A percentile compares a stretch with the other conserved stretches of the same genome.
Evolutionary conservation across 2,113 vertebrate genomes (phyloP).

Genomic region (Mohoua ochrocephala): DNA sequence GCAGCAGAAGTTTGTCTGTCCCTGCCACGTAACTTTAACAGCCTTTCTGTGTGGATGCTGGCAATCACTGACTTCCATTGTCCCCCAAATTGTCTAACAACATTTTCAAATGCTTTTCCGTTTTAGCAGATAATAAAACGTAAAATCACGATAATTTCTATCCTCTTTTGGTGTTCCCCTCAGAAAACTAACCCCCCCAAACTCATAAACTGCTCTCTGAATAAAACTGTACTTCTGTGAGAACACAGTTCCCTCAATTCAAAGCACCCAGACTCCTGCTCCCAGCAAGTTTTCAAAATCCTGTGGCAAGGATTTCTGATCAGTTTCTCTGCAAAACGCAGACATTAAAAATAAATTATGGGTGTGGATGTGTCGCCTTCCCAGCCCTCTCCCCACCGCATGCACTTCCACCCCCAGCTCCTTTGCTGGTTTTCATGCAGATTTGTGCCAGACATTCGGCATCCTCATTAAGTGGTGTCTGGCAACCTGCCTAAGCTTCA

Average conservation of each 20-base stretch:
- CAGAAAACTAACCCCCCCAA: not conserved
- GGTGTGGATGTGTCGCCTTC: conserved; percentile 30
- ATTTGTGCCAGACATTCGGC: conserved; percentile 71
- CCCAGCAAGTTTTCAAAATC: not conserved
- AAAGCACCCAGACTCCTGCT: not conserved
- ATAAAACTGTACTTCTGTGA: not conserved
- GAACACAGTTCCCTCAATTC: not conserved
- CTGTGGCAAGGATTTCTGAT: not conserved
- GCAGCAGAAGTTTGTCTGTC: conserved; percentile 51
- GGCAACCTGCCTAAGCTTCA: conserved; percentile 73
- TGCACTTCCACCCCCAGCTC: conserved; percentile 35
- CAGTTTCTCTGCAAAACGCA: conserved; percentile 11
- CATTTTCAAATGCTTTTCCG: conserved; percentile 50
- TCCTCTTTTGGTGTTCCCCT: not conserved
- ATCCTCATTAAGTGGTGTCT: conserved; percentile 77
- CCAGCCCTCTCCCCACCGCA: not conserved
- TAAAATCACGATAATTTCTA: not conserved
- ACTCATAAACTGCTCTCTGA: not conserved
- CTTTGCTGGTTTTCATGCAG: conserved; percentile 59
- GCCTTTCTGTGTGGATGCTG: conserved; percentile 48
- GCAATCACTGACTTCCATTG: conserved; percentile 45
- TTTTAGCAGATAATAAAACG: conserved; percentile 51
- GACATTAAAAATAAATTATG: conserved; percentile 68
- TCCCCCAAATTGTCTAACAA: conserved; percentile 53
- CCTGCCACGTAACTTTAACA: conserved; percentile 49